Evolutionary conservation across 2,797 vertebrate species (phyloP).

Genomic region (Anabacerthia variegaticeps): DNA sequence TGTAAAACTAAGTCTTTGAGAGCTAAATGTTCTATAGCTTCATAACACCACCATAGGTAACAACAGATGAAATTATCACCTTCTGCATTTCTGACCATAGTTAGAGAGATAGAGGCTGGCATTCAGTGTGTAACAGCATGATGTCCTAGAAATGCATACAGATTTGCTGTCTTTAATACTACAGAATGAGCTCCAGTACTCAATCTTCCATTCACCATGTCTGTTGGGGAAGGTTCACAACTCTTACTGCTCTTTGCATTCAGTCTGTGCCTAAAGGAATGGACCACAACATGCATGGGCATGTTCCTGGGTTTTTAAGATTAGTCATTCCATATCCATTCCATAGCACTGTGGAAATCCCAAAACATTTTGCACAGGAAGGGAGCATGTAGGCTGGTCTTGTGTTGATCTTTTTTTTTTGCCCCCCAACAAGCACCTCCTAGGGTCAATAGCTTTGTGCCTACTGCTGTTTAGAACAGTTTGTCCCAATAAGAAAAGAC

Average conservation of each 20-base stretch:
- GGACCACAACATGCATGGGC: background rate
- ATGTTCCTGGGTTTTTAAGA: background rate
- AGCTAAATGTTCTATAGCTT: background rate
- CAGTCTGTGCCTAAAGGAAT: background rate
- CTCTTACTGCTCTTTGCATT: background rate
- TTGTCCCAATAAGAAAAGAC: background rate
- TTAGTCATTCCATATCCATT: background rate
- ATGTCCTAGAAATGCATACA: background rate
- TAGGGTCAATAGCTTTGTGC: background rate
- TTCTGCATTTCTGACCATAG: background rate
- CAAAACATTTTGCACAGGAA: background rate
- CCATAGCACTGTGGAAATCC: background rate
- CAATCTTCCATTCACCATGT: background rate
- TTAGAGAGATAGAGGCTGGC: background rate
- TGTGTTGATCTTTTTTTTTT: background rate
- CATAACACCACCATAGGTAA: background rate
- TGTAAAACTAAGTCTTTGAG: background rate
- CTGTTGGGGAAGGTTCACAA: background rate
- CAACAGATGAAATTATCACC: background rate
- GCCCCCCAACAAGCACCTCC: background rate
- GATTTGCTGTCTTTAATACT: background rate
- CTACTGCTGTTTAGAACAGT: constrained; percentile 1
- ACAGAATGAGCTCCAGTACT: background rate
- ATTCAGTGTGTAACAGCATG: background rate
- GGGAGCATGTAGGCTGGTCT: background rate